A percentile compares a stretch with the other conserved stretches of the same genome.
Conservation (phyloP, 1,140 invertebrate species). For the Drosophila athabasca region DNA sequence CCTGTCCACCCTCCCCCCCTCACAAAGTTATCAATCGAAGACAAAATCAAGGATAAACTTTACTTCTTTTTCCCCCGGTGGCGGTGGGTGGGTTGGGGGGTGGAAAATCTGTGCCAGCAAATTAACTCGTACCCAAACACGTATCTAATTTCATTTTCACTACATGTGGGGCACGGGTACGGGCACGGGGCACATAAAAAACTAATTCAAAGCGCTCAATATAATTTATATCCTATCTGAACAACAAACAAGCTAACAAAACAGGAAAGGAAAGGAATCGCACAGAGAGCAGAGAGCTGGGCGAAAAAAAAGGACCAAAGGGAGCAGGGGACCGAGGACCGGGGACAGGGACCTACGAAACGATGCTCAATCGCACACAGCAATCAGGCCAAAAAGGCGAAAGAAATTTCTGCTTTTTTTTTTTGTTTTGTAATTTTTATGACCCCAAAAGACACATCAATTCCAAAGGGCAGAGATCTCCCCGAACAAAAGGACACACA, state of each 20-base stretch:
- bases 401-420: constrained; percentile 26
- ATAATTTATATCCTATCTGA: constrained; percentile 77
- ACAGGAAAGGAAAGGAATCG: neutral
- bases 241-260: constrained; percentile 52
- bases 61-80: neutral
- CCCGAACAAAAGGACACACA: constrained; percentile 39
- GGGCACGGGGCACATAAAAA: constrained; percentile 59
- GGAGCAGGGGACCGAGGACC: constrained; percentile 27
- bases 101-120: constrained; percentile 55
- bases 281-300: too few species aligned
- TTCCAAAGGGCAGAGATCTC: constrained; percentile 53
- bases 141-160: constrained; percentile 78
- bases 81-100: neutral
- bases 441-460: constrained; percentile 81
- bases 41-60: constrained; percentile 38
- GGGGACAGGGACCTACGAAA: constrained; percentile 34
- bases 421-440: constrained; percentile 76
- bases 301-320: constrained; percentile 26
- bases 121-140: constrained; percentile 67
- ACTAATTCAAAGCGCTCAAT: constrained; percentile 79
- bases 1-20: neutral
- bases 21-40: constrained; percentile 40
- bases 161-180: constrained; percentile 46
- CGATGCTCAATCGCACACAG: constrained; percentile 62
- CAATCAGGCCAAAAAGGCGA: constrained; percentile 74